phyloP scores from a whole-genome alignment of 2,113 vertebrate species.

The Pluvianellus socialis region DNA sequence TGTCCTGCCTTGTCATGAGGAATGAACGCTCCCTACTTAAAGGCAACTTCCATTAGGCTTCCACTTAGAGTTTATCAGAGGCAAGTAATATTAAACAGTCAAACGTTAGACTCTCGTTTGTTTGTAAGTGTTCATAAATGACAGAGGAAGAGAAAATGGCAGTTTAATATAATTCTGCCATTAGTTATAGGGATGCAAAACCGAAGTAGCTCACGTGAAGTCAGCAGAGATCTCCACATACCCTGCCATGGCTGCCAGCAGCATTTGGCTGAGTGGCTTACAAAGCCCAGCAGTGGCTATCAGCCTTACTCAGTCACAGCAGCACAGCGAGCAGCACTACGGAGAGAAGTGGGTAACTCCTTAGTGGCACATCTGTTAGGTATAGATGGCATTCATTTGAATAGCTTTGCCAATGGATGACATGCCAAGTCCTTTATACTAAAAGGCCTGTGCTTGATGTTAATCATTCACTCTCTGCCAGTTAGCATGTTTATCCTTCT shows the following conservation, averaged over 20 bases:
- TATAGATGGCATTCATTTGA: constrained; percentile 48
- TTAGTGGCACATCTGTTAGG: constrained; percentile 56
- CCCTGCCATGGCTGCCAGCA: not conserved
- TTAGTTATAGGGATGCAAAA: not conserved
- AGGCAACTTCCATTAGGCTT: not conserved
- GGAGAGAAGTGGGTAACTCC: constrained; percentile 22
- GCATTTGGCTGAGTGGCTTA: not conserved
- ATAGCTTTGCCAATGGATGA: constrained; percentile 57
- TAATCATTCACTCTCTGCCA: constrained; percentile 63
- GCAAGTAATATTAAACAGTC: not conserved
- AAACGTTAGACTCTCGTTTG: not conserved
- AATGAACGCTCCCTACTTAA: not conserved
- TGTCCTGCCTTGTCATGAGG: not conserved
- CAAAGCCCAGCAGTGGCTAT: not conserved
- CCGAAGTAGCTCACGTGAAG: not conserved
- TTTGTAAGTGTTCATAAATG: not conserved
- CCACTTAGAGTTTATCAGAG: not conserved
- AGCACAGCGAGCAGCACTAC: constrained; percentile 1
- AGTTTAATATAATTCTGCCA: not conserved
- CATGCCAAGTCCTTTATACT: constrained; percentile 52
- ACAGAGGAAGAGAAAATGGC: not conserved
- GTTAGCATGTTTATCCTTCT: constrained; percentile 70
- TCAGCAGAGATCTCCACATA: constrained; percentile 5
- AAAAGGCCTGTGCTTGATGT: constrained; percentile 61
- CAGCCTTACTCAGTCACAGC: constrained; percentile 9